These are phyloP conservation scores for Acipenser ruthenus DNA, from an alignment of 2,797 vertebrate species.

Conservation along the genomic window DNA sequence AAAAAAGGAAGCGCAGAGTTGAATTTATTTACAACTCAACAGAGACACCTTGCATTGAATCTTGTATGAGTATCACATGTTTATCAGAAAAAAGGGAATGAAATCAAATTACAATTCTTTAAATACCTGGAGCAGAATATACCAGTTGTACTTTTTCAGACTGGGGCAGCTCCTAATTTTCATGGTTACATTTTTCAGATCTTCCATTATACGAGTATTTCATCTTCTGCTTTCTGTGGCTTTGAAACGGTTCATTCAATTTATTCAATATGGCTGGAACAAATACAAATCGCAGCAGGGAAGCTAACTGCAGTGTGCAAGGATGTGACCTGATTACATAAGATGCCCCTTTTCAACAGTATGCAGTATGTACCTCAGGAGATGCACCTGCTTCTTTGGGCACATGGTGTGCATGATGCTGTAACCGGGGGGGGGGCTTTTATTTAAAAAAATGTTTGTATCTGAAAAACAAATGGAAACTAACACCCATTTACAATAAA, in stretches of 20 bases:
- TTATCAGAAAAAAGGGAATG: not conserved
- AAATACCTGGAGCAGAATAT: conserved; percentile 1
- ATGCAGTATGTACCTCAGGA: too few relatives aligned
- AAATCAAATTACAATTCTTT: not conserved
- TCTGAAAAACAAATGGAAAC: too few relatives aligned
- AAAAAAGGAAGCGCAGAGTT: too few relatives aligned
- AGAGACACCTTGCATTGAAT: too few relatives aligned
- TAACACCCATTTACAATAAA: too few relatives aligned
- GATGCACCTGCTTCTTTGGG: too few relatives aligned
- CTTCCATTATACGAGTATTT: not conserved
- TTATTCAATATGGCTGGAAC: not conserved
- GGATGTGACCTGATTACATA: conserved; percentile 3
- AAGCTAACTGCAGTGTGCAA: not conserved
- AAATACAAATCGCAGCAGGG: not conserved
- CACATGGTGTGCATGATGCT: too few relatives aligned
- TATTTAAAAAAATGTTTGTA: too few relatives aligned
- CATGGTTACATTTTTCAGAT: conserved; percentile 2
- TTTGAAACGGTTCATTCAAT: not conserved
- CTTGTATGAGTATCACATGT: too few relatives aligned
- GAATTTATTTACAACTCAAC: too few relatives aligned
- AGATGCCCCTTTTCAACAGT: not conserved
- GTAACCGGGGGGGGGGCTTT: too few relatives aligned
- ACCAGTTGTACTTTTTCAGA: not conserved
- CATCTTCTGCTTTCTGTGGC: not conserved
- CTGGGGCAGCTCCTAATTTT: not conserved